These are phyloP conservation scores for Mechanitis mazaeus DNA, from an alignment of 2,888 invertebrate species.

Conservation along the genomic window DNA sequence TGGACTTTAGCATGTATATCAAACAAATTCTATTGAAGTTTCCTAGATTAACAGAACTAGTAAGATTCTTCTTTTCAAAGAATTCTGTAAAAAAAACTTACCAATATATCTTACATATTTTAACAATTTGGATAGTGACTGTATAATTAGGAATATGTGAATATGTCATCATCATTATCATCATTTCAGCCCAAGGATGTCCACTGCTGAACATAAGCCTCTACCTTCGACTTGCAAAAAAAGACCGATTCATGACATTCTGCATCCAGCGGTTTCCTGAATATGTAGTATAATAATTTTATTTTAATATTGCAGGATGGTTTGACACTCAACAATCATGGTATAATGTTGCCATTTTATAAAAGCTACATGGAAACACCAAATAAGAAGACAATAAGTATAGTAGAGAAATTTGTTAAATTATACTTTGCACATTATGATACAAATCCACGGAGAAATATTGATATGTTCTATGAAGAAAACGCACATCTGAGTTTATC, in stretches of 20 bases:
- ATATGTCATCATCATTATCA: no score
- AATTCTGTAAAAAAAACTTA: background rate
- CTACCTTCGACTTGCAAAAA: no score
- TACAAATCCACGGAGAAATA: slow-evolving; percentile 30
- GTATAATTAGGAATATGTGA: no score
- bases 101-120: background rate
- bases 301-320: slow-evolving; percentile 55
- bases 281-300: background rate
- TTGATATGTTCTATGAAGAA: slow-evolving; percentile 45
- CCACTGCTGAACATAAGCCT: no score
- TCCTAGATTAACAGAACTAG: slow-evolving; percentile 59
- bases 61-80: slow-evolving; percentile 31
- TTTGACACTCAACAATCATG: slow-evolving; percentile 49
- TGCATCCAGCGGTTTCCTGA: no score
- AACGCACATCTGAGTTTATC: slow-evolving; percentile 40
- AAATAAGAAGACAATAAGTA: slow-evolving; percentile 45
- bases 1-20: slow-evolving; percentile 50
- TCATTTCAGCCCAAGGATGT: no score
- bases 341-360: slow-evolving; percentile 48
- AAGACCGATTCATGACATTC: no score
- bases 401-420: slow-evolving; percentile 58
- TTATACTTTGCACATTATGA: slow-evolving; percentile 59
- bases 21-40: slow-evolving; percentile 55
- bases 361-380: slow-evolving; percentile 46
- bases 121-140: no score